Base-by-base conservation (phyloP, 2,113 vertebrate species). In the Engraulis encrasicolus region DNA sequence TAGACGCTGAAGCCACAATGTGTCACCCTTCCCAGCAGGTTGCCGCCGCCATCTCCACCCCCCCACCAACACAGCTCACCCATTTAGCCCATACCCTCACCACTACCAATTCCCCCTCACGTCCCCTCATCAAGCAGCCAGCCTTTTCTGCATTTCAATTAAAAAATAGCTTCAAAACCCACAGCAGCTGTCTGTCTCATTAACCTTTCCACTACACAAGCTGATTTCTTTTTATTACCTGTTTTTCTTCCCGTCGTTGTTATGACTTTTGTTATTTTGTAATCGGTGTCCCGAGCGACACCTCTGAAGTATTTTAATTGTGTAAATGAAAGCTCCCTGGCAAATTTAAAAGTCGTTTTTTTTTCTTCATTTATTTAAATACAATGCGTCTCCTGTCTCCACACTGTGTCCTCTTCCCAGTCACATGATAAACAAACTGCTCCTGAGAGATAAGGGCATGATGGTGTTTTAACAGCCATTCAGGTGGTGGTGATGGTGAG, bases 361-460 rank as follows among this genome's bases (percentile, higher is more conserved):
- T 45, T 45, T 45, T 9, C 9, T 45, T 45, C 9, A 5, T 45
- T 45, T 74, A 18, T 74, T 74, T 74, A 27, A 74, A 14, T 17
- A 74, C 27, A 17, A 15, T 14, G n/a, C n/a, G 14, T 12, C 12
- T 12, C 12, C 14, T 27, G 23, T 4, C 52, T 54, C 52, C 2
- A 20, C 6, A 52, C 17, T 31, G 5, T 23, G 58, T 2, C 80
- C 45, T 58, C 17, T n/a, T 45, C 37, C 27, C 20, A 1, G 40
- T 82, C 45, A 11, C 85, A 71, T 45, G 6, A 85, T 88, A 91
- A 84, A 85, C 36, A 38, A 50, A 20, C 23, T 58, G 52, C 20
- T 27, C 6, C 23, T 11, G 7, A 14, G 58, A 66, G 58, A 27
- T 27, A 23, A 66, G 58, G n/a, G n/a, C n/a, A n/a, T n/a, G n/a